These are phyloP conservation scores for Lophotis ruficrista DNA, from an alignment of 2,113 vertebrate genomes.

Conservation along the genomic window DNA sequence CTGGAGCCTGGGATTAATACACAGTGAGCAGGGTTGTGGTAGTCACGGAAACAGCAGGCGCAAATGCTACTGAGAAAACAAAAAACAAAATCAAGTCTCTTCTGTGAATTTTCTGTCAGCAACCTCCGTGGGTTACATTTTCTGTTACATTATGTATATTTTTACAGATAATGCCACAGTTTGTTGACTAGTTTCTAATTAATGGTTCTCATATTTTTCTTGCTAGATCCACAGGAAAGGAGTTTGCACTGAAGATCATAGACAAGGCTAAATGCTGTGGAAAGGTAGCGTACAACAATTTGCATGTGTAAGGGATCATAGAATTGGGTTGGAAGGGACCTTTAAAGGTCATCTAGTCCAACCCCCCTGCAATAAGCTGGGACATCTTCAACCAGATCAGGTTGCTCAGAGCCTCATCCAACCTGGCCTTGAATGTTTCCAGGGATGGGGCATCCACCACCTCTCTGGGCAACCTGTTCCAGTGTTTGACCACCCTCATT, in stretches of 20 bases:
- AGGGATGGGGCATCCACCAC: too few species aligned
- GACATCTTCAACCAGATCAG: too few species aligned
- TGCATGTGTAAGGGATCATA: background rate
- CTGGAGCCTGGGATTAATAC: background rate
- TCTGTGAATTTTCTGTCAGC: background rate
- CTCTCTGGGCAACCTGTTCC: too few species aligned
- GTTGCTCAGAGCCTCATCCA: too few species aligned
- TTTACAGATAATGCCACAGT: background rate
- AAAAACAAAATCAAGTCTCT: background rate
- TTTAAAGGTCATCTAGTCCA: too few species aligned
- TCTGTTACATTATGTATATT: background rate
- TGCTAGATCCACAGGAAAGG: slow-evolving; percentile 90
- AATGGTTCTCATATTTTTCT: background rate
- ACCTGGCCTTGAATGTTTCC: too few species aligned
- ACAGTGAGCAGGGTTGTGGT: background rate
- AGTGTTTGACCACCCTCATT: too few species aligned
- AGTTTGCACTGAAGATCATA: slow-evolving; percentile 98
- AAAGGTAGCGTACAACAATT: slow-evolving; percentile 80
- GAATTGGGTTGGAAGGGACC: too few species aligned
- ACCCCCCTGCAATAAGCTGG: too few species aligned
- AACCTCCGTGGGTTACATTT: background rate
- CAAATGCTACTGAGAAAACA: background rate
- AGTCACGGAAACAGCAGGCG: slow-evolving; percentile 55
- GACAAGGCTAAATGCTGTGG: slow-evolving; percentile 96
- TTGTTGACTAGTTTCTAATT: background rate